Evolutionary conservation across 2,113 vertebrate genomes (phyloP).

Genomic region (Notothenia rossii): DNA sequence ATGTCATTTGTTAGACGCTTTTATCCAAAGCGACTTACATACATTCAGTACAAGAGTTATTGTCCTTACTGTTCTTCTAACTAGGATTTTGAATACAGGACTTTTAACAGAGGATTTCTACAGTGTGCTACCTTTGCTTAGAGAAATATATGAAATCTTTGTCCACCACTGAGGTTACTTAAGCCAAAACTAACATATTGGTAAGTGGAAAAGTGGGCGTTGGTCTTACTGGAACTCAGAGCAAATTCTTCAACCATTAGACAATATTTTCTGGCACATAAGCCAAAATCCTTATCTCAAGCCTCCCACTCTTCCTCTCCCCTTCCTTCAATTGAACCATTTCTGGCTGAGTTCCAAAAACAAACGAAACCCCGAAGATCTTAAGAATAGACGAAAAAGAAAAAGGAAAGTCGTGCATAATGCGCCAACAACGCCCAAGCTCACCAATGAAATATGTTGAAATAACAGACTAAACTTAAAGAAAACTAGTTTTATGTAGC

Average conservation of each 20-base stretch:
- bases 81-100: neutral
- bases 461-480: neutral
- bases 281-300: slow-evolving; percentile 20
- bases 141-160: neutral
- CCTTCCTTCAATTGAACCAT: neutral
- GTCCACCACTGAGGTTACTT: neutral
- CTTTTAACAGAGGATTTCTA: neutral
- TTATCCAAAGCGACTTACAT: too few species aligned
- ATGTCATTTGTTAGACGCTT: too few species aligned
- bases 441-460: neutral
- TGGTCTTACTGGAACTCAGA: slow-evolving; percentile 60
- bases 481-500: neutral
- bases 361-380: neutral
- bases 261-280: slow-evolving; percentile 28
- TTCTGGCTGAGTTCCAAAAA: neutral
- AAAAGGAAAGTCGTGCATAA: neutral
- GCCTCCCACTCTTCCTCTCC: neutral
- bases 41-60: too few species aligned
- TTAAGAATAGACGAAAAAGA: neutral
- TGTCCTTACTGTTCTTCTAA: too few species aligned
- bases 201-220: slow-evolving; percentile 58
- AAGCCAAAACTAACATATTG: slow-evolving; percentile 18
- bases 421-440: neutral
- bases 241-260: slow-evolving; percentile 54
- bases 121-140: neutral